A percentile compares a stretch with the other conserved stretches of the same genome.
Evolutionary conservation across 2,797 vertebrate species (phyloP).

Genomic region (Synanceia verrucosa): DNA sequence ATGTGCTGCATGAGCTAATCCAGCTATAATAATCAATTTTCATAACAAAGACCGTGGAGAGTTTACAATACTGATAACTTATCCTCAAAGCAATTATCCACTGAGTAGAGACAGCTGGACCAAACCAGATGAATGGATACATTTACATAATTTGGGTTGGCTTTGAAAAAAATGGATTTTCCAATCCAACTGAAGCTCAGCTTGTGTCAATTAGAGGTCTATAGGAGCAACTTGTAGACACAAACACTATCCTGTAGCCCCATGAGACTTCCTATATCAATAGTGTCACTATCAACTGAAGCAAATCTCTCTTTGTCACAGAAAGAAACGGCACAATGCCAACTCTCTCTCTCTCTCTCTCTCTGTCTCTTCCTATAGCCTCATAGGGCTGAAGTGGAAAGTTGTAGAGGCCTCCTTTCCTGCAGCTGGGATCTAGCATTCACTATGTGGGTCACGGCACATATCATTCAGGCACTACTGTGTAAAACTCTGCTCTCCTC

Average conservation of each 20-base stretch:
- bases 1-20: conserved; percentile 19
- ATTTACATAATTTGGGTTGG: conserved; percentile 66
- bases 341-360: not conserved
- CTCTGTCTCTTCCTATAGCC: not conserved
- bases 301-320: not conserved
- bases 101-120: conserved; percentile 63
- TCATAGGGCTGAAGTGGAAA: not conserved
- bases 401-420: not conserved
- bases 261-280: not conserved
- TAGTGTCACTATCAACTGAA: not conserved
- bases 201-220: not conserved
- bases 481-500: not conserved
- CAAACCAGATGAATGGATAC: conserved; percentile 63
- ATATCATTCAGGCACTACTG: not conserved
- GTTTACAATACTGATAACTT: conserved; percentile 63
- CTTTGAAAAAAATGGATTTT: conserved; percentile 61
- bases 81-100: conserved; percentile 64
- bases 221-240: not conserved
- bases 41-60: conserved; percentile 46
- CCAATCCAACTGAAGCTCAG: conserved; percentile 16
- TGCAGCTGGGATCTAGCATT: conserved; percentile 6
- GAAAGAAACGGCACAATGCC: not conserved
- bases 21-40: conserved; percentile 35
- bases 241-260: not conserved
- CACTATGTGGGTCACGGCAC: not conserved